Conservation (phyloP, 2,797 vertebrate species). For the Enteromius paludinosus region DNA sequence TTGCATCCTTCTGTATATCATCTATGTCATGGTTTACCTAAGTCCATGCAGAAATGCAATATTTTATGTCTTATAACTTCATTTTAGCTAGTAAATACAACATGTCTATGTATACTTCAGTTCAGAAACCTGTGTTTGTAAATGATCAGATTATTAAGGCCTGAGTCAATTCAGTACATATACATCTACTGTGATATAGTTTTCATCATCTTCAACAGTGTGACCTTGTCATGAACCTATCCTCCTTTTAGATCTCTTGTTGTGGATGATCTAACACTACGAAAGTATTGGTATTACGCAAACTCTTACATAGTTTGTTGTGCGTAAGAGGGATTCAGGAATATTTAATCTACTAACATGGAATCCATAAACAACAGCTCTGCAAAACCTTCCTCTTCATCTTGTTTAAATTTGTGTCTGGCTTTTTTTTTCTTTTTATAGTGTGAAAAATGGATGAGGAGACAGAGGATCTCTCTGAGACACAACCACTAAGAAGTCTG, state of each 20-base stretch:
- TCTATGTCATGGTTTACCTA: background rate
- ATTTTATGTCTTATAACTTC: background rate
- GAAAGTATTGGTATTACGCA: background rate
- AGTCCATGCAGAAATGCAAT: background rate
- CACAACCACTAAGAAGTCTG: slow-evolving; percentile 55
- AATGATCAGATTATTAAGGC: background rate
- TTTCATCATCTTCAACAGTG: background rate
- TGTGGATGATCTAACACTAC: background rate
- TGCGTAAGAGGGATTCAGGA: background rate
- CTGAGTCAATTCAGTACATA: background rate
- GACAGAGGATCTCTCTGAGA: slow-evolving; percentile 49
- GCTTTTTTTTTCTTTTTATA: background rate
- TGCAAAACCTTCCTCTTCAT: background rate
- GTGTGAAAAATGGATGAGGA: slow-evolving; percentile 73
- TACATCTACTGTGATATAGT: background rate
- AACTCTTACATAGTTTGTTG: background rate
- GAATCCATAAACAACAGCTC: background rate
- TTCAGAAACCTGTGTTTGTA: background rate
- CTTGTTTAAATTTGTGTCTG: slow-evolving; percentile 14
- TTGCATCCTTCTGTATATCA: background rate
- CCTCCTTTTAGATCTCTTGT: background rate
- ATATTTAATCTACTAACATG: slow-evolving; percentile 20
- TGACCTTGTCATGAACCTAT: background rate
- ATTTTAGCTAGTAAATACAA: background rate
- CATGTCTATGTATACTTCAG: background rate